Percentiles rank a stretch among this genome's conserved stretches.
Evolutionary conservation across 2,113 vertebrate genomes (phyloP).

Genomic region (Callorhinus ursinus): DNA sequence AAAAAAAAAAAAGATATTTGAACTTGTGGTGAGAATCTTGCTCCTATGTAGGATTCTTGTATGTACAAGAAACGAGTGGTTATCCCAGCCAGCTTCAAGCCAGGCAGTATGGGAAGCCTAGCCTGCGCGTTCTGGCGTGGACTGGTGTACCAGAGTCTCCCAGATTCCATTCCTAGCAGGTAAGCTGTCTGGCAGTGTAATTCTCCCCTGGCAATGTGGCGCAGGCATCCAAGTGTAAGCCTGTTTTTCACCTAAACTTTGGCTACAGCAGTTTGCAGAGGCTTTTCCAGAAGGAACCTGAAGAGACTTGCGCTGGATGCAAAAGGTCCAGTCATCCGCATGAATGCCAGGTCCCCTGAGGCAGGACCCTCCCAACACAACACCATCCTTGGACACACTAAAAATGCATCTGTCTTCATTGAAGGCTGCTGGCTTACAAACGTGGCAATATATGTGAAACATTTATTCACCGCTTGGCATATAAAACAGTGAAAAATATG

Average conservation of each 20-base stretch:
- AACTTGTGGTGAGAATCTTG: background rate
- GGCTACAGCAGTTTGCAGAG: background rate
- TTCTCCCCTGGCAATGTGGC: background rate
- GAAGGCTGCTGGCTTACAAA: background rate
- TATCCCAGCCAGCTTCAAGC: background rate
- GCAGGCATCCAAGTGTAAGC: background rate
- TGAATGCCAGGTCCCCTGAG: background rate
- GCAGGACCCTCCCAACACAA: background rate
- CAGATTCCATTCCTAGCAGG: background rate
- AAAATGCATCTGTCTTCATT: background rate
- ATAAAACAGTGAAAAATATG: background rate
- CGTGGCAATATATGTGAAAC: background rate
- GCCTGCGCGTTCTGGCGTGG: background rate
- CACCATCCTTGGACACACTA: background rate
- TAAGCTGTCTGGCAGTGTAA: background rate
- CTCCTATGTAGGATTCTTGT: background rate
- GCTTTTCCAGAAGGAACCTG: constrained; percentile 48
- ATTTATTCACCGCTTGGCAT: background rate
- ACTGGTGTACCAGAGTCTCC: background rate
- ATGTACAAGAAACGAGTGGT: background rate
- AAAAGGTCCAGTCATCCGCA: background rate
- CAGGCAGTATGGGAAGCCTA: background rate
- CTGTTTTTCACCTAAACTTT: background rate
- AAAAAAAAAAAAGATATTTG: background rate
- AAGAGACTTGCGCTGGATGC: constrained; percentile 43